phyloP scores from a whole-genome alignment of 2,113 vertebrate genomes.

The Sorex araneus region DNA sequence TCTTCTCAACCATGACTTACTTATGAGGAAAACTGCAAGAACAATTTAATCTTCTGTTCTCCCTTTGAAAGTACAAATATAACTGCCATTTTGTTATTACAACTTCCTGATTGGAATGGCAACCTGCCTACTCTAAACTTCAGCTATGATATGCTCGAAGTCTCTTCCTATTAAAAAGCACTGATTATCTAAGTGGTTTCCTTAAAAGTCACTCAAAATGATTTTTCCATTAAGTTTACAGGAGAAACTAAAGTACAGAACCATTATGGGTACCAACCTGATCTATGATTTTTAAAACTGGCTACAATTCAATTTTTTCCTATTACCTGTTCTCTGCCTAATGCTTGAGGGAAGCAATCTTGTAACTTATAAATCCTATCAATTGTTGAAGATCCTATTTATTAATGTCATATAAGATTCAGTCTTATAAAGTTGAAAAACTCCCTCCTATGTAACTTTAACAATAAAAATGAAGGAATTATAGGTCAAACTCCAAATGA shows the following conservation, averaged over 20 bases:
- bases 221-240: conserved; percentile 36
- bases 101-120: conserved; percentile 24
- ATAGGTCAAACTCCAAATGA: conserved; percentile 35
- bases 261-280: background rate
- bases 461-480: conserved; percentile 53
- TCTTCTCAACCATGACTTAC: conserved; percentile 49
- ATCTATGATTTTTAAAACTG: background rate
- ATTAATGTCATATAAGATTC: background rate
- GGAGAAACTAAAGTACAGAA: conserved; percentile 65
- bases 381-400: background rate
- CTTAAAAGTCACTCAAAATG: conserved; percentile 52
- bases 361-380: background rate
- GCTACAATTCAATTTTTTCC: conserved; percentile 5
- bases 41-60: conserved; percentile 45
- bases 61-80: conserved; percentile 23
- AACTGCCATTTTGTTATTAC: conserved; percentile 58
- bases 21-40: conserved; percentile 44
- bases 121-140: conserved; percentile 22
- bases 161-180: conserved; percentile 57
- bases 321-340: conserved; percentile 15
- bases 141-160: background rate
- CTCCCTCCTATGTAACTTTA: background rate
- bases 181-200: conserved; percentile 23
- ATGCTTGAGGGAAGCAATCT: background rate
- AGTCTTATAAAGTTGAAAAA: background rate